Conservation (phyloP, 2,888 invertebrate genomes). For the Tetragnatha montana region DNA sequence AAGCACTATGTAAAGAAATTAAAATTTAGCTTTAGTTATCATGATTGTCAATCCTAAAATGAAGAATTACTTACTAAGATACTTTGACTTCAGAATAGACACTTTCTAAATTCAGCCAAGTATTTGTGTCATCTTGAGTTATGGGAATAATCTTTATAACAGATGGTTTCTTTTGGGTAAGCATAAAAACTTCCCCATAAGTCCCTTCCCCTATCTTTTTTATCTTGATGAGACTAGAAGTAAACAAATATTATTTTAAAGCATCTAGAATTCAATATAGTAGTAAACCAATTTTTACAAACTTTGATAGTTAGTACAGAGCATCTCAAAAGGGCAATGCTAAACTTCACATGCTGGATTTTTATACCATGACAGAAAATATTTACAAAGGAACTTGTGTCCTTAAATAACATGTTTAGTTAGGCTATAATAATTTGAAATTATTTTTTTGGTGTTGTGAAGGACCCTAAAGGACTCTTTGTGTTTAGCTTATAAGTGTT, state of each 20-base stretch:
- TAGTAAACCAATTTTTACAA: too few relatives aligned
- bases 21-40: neutral
- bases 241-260: neutral
- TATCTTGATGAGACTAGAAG: constrained; percentile 9
- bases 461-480: too few relatives aligned
- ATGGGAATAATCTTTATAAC: constrained; percentile 54
- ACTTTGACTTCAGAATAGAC: constrained; percentile 55
- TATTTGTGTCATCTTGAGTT: constrained; percentile 14
- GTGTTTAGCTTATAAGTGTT: too few relatives aligned
- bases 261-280: neutral
- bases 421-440: too few relatives aligned
- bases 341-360: too few relatives aligned
- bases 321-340: too few relatives aligned
- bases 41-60: neutral
- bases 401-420: too few relatives aligned
- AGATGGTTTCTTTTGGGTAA: constrained; percentile 35
- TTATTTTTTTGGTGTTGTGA: too few relatives aligned
- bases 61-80: constrained; percentile 24
- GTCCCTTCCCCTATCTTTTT: constrained; percentile 65
- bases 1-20: neutral
- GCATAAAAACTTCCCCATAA: constrained; percentile 58
- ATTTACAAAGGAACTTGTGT: too few relatives aligned
- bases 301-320: too few relatives aligned
- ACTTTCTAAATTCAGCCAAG: constrained; percentile 26
- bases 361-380: too few relatives aligned